Percentiles rank a stretch among this genome's conserved stretches.
phyloP scores from a whole-genome alignment of 2,113 vertebrate genomes.

The Lethenteron reissneri region DNA sequence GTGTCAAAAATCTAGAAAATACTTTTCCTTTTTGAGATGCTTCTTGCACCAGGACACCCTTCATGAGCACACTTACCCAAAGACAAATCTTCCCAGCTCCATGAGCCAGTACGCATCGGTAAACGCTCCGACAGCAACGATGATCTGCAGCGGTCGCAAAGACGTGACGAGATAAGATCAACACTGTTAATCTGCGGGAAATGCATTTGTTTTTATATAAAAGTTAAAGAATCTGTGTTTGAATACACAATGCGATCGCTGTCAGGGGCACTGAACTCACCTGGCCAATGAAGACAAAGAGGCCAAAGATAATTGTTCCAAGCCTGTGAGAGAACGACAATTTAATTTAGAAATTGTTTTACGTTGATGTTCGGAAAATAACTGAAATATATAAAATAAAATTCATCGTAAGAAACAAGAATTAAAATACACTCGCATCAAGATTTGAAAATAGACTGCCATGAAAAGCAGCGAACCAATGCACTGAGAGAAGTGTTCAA shows the following conservation, averaged over 20 bases:
- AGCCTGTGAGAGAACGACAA: conserved; percentile 23
- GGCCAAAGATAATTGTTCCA: conserved; percentile 67
- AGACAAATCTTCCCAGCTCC: conserved; percentile 65
- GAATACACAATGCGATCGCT: neutral
- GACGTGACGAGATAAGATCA: too few species aligned
- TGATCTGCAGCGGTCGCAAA: too few species aligned
- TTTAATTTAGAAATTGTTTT: too few species aligned
- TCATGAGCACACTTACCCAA: conserved; percentile 45
- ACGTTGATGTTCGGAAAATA: too few species aligned
- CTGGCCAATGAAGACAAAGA: conserved; percentile 72
- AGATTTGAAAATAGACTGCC: too few species aligned
- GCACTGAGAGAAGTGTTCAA: too few species aligned
- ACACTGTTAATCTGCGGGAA: too few species aligned
- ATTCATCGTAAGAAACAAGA: neutral
- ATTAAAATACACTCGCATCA: neutral
- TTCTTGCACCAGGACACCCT: too few species aligned
- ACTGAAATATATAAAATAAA: conserved; percentile 6
- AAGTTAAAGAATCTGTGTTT: too few species aligned
- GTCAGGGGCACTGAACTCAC: conserved; percentile 24
- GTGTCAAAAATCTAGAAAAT: conserved; percentile 1
- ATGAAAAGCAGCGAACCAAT: too few species aligned
- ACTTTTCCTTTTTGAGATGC: too few species aligned
- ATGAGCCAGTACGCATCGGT: conserved; percentile 60
- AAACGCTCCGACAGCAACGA: conserved; percentile 49
- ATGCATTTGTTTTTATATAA: too few species aligned